Evolutionary conservation across 2,113 vertebrate species (phyloP).

Genomic region (Corvus hawaiiensis): DNA sequence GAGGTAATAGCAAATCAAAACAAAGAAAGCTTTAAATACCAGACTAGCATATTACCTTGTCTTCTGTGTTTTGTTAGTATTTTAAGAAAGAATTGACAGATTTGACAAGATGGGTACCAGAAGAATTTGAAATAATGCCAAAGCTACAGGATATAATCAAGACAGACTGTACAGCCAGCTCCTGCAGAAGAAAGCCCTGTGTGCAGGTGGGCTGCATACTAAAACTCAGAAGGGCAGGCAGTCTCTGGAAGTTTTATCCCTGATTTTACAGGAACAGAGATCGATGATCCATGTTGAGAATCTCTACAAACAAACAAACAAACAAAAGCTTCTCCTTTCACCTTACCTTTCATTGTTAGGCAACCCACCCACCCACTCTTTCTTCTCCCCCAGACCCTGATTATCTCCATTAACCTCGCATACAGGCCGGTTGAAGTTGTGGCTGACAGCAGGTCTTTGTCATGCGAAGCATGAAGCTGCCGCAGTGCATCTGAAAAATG

Average conservation of each 20-base stretch:
- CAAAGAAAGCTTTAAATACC: neutral
- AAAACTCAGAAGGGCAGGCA: neutral
- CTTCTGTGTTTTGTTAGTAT: neutral
- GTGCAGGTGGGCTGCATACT: neutral
- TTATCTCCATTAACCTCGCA: neutral
- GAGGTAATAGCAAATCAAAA: conserved; percentile 23
- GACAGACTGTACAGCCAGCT: neutral
- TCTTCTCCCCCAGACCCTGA: neutral
- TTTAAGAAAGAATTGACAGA: conserved; percentile 11
- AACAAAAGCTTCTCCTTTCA: neutral
- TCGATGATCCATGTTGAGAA: neutral
- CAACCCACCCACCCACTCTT: neutral
- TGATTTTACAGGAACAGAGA: neutral
- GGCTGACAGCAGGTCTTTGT: neutral
- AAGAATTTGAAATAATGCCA: conserved; percentile 12
- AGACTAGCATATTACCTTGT: neutral
- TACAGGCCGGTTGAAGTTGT: neutral
- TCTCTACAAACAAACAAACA: neutral
- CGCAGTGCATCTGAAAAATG: neutral
- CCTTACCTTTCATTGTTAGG: neutral
- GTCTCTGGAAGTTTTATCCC: neutral
- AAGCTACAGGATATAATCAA: neutral
- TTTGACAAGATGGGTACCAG: neutral
- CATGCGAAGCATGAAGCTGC: neutral
- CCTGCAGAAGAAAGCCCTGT: neutral